Conservation (phyloP, 2,797 vertebrate species). For the Varecia variegata region DNA sequence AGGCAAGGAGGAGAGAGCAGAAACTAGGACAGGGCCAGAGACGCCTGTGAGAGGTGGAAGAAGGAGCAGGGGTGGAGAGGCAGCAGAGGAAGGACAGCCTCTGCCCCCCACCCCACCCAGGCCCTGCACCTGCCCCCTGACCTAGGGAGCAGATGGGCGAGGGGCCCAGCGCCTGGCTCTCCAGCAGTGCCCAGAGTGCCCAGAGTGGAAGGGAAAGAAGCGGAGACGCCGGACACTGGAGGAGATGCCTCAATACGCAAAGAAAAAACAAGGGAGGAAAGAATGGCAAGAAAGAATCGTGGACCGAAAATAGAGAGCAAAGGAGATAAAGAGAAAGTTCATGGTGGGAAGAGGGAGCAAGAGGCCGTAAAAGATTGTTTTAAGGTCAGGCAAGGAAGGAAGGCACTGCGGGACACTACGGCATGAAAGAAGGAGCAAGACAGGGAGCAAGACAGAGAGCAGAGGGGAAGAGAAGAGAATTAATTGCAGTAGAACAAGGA, state of each 20-base stretch:
- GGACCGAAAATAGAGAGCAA: neutral
- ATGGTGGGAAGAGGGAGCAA: neutral
- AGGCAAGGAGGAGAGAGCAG: neutral
- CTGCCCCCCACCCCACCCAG: neutral
- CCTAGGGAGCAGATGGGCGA: neutral
- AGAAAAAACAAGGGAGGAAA: neutral
- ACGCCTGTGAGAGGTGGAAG: neutral
- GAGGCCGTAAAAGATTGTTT: neutral
- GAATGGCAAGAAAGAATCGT: neutral
- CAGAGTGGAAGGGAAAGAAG: neutral
- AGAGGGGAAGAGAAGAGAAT: neutral
- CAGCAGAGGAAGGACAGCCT: neutral
- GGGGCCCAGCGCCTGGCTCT: too few species aligned
- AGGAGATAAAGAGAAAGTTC: neutral
- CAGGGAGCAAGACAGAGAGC: neutral
- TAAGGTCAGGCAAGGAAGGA: neutral
- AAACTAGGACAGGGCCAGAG: neutral
- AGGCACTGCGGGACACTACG: neutral
- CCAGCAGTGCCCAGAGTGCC: too few species aligned
- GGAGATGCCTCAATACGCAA: neutral
- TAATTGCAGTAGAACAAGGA: neutral
- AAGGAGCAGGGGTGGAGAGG: neutral
- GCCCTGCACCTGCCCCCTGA: neutral
- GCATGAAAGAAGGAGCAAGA: neutral
- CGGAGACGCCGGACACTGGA: neutral